Percentiles rank a stretch among this genome's conserved stretches.
Conservation (phyloP, 2,888 invertebrate genomes). For the Sericinus montela region DNA sequence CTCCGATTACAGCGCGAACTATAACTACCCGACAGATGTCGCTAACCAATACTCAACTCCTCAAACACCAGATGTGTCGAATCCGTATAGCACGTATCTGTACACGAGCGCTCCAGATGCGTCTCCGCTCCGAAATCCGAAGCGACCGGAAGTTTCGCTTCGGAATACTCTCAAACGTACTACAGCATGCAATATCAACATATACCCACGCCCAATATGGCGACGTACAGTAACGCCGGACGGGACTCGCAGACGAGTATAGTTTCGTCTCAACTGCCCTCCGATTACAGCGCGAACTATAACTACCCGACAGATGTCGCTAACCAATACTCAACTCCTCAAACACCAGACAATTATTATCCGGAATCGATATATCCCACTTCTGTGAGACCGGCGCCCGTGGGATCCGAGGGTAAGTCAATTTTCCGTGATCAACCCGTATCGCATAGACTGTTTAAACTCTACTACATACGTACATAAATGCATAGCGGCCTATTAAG, state of each 20-base stretch:
- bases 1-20: conserved; percentile 47
- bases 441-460: too few species aligned
- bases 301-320: conserved; percentile 41
- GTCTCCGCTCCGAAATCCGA: conserved; percentile 34
- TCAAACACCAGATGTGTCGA: conserved; percentile 25
- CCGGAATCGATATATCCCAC: conserved; percentile 78
- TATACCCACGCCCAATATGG: conserved; percentile 41
- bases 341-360: conserved; percentile 52
- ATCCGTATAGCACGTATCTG: conserved; percentile 35
- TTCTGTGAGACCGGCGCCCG: conserved; percentile 83
- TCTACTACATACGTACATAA: too few species aligned
- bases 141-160: conserved; percentile 77
- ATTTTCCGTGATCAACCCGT: conserved; percentile 27
- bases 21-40: conserved; percentile 44
- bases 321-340: conserved; percentile 29
- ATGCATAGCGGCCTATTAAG: too few species aligned
- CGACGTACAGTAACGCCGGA: conserved; percentile 52
- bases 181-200: conserved; percentile 36
- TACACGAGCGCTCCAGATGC: conserved; percentile 37
- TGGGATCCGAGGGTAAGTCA: conserved; percentile 83
- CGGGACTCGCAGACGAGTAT: conserved; percentile 43
- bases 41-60: conserved; percentile 24
- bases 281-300: conserved; percentile 50
- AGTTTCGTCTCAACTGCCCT: conserved; percentile 42
- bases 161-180: conserved; percentile 79